Conservation (phyloP, 2,888 invertebrate species). For the Epistrophella euchroma region DNA sequence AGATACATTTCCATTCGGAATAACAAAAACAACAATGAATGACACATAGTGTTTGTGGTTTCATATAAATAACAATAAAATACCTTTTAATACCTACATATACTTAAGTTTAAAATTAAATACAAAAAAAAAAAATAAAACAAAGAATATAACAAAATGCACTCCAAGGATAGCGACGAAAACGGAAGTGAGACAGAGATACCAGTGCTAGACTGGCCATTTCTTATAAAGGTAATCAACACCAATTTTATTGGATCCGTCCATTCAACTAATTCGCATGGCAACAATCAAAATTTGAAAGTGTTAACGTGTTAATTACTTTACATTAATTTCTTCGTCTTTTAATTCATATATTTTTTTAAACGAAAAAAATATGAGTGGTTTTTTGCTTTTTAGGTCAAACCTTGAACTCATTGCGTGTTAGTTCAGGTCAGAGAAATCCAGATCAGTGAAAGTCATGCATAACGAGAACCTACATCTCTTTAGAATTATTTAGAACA, state of each 20-base stretch:
- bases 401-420: constrained; percentile 69
- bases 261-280: constrained; percentile 1
- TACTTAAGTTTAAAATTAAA: constrained; percentile 20
- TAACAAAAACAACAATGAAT: constrained; percentile 39
- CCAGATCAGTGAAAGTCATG: constrained; percentile 58
- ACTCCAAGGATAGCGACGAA: constrained; percentile 65
- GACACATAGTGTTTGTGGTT: constrained; percentile 41
- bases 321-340: neutral
- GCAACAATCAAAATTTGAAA: constrained; percentile 1
- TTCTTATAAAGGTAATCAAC: constrained; percentile 81
- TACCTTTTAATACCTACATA: constrained; percentile 13
- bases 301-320: neutral
- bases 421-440: constrained; percentile 56
- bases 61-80: constrained; percentile 29
- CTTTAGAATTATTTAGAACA: constrained; percentile 28
- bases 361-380: constrained; percentile 6
- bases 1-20: constrained; percentile 41
- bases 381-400: constrained; percentile 66
- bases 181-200: constrained; percentile 66
- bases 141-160: constrained; percentile 65
- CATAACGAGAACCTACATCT: constrained; percentile 8
- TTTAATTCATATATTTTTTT: constrained; percentile 2
- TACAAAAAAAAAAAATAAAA: constrained; percentile 27
- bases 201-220: constrained; percentile 81
- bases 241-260: neutral